phyloP scores from a whole-genome alignment of 2,113 vertebrate species.

The Pelmatolapia mariae region DNA sequence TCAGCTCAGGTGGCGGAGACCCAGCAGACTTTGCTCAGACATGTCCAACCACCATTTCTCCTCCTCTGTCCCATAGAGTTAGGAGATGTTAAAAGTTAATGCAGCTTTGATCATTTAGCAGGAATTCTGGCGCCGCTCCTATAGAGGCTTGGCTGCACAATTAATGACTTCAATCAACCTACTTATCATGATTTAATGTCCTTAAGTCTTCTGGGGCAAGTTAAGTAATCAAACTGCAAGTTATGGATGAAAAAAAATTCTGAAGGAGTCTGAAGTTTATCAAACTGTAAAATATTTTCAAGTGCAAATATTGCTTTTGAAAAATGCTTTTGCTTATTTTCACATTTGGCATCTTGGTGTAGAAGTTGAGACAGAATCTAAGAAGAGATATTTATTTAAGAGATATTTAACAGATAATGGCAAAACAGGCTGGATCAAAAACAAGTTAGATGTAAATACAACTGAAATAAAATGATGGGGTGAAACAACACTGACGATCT shows the following conservation, averaged over 20 bases:
- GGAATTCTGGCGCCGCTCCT: conserved; percentile 18
- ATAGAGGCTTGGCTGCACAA: conserved; percentile 1
- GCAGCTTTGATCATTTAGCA: conserved; percentile 48
- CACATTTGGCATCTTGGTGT: background rate
- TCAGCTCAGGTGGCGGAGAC: conserved; percentile 41
- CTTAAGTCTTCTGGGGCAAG: background rate
- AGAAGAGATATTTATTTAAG: background rate
- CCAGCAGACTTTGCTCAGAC: conserved; percentile 48
- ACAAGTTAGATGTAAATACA: background rate
- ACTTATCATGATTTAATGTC: background rate
- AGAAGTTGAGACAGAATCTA: background rate
- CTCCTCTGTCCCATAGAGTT: background rate
- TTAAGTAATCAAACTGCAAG: background rate
- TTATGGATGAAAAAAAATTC: background rate
- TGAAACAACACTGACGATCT: background rate
- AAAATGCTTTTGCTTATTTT: background rate
- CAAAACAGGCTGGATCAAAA: background rate
- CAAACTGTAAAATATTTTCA: background rate
- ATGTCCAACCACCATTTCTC: conserved; percentile 12
- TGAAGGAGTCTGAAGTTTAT: background rate
- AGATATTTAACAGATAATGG: background rate
- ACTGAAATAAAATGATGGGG: background rate
- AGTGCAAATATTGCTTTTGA: background rate
- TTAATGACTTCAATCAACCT: conserved; percentile 14
- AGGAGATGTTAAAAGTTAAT: conserved; percentile 6